These are phyloP conservation scores for Zeuzera pyrina DNA, from an alignment of 2,888 invertebrate species.

Conservation along the genomic window DNA sequence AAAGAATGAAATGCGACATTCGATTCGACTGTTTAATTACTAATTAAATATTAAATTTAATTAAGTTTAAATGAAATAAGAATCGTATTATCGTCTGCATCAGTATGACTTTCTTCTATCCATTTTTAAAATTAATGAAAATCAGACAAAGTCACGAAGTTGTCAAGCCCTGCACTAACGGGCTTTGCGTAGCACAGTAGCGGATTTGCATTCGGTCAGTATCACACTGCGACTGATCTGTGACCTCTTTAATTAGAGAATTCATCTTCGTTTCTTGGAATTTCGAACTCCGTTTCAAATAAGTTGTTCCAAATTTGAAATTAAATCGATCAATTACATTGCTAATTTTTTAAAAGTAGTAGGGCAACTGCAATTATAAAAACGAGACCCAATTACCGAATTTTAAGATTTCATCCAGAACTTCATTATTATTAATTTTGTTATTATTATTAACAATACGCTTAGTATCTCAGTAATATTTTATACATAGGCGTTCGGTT, in stretches of 20 bases:
- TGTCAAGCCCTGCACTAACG: slow-evolving; percentile 31
- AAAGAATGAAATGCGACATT: no score
- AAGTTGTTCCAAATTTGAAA: no score
- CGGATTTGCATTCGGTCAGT: slow-evolving; percentile 40
- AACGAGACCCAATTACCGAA: not conserved
- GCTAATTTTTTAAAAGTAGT: not conserved
- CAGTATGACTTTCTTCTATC: not conserved
- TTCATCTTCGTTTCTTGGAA: slow-evolving; percentile 30
- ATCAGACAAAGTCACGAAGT: slow-evolving; percentile 5
- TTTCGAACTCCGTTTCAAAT: slow-evolving; percentile 16
- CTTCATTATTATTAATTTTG: no score
- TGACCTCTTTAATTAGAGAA: slow-evolving; percentile 43
- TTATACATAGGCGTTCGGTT: no score
- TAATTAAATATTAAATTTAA: no score
- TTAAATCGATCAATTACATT: not conserved
- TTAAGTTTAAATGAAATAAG: no score
- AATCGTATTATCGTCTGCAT: no score
- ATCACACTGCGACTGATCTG: slow-evolving; percentile 49
- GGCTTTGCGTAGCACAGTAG: slow-evolving; percentile 52
- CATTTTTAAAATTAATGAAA: not conserved
- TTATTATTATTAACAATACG: no score
- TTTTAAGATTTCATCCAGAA: slow-evolving; percentile 3
- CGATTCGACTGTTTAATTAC: no score
- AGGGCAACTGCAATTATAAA: not conserved
- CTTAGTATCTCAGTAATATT: no score